Percentiles rank a stretch among this genome's conserved stretches.
Evolutionary conservation across 2,113 vertebrate species (phyloP).

Genomic region (Atlantisia rogersi): DNA sequence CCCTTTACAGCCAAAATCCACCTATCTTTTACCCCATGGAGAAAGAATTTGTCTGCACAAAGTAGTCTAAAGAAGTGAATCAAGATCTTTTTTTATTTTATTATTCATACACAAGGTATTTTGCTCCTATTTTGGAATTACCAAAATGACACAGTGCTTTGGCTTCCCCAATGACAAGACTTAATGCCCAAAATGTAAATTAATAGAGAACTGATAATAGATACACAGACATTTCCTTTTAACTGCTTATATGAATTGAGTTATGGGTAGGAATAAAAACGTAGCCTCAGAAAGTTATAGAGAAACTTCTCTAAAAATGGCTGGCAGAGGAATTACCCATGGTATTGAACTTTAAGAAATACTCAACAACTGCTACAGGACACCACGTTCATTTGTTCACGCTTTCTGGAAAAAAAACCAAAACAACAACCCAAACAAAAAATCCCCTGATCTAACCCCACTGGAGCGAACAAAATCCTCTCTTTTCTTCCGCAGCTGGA

Average conservation of each 20-base stretch:
- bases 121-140: background rate
- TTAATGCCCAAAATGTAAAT: background rate
- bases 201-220: background rate
- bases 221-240: background rate
- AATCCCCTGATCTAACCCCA: background rate
- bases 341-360: background rate
- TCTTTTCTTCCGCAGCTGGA: background rate
- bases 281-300: background rate
- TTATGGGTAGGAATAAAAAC: background rate
- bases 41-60: background rate
- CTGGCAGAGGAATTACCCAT: background rate
- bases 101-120: background rate
- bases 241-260: background rate
- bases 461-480: background rate
- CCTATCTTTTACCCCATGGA: background rate
- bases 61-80: background rate
- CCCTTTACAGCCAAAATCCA: constrained; percentile 10
- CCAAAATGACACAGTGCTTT: background rate
- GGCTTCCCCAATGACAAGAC: background rate
- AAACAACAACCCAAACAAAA: too few species aligned
- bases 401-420: fast-evolving
- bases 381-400: background rate
- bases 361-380: background rate
- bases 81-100: background rate
- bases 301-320: background rate